Evolutionary conservation across 2,113 vertebrate species (phyloP).

Genomic region (Polypterus senegalus): DNA sequence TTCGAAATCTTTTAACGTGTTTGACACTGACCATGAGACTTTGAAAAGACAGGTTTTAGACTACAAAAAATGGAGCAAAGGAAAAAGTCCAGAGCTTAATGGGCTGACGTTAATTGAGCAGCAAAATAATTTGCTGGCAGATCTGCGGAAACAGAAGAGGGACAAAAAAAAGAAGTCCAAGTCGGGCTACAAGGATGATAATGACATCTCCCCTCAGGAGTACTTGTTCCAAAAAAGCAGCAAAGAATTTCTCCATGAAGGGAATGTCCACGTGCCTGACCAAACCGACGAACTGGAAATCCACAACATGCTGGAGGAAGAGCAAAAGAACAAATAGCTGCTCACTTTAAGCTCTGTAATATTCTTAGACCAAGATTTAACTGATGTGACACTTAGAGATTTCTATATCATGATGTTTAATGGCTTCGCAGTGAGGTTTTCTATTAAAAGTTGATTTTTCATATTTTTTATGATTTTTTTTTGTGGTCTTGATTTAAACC

Average conservation of each 20-base stretch:
- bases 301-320: constrained; percentile 19
- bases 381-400: no score
- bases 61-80: constrained; percentile 43
- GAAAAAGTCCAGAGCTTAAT: background rate
- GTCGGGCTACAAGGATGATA: constrained; percentile 6
- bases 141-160: constrained; percentile 29
- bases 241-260: constrained; percentile 18
- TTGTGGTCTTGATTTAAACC: no score
- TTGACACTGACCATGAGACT: constrained; percentile 57
- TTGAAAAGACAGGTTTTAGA: constrained; percentile 59
- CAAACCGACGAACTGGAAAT: constrained; percentile 17
- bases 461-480: no score
- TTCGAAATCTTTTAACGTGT: constrained; percentile 30
- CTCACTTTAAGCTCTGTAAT: no score
- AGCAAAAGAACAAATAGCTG: background rate
- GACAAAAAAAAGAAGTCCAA: constrained; percentile 32
- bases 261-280: constrained; percentile 26
- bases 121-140: constrained; percentile 32
- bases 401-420: no score
- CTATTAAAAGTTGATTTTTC: no score
- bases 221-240: constrained; percentile 25
- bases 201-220: constrained; percentile 31
- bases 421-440: no score
- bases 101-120: constrained; percentile 22
- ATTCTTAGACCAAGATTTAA: no score